phyloP scores from a whole-genome alignment of 2,113 vertebrate genomes.

The Eurystomus gularis region DNA sequence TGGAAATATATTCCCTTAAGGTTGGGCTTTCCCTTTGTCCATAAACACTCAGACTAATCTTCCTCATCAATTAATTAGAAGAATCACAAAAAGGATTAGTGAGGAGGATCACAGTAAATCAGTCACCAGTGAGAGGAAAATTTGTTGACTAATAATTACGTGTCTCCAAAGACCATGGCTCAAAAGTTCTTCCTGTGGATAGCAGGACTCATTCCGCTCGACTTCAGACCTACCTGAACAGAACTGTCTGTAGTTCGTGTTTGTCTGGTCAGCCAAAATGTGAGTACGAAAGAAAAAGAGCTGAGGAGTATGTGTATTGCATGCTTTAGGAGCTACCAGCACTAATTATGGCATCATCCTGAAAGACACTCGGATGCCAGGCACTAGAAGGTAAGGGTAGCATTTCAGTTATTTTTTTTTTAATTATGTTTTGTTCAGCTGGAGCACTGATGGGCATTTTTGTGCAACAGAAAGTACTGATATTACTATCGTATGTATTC shows the following conservation, averaged over 20 bases:
- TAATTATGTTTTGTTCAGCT: not conserved
- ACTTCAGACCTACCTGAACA: not conserved
- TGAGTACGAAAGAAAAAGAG: not conserved
- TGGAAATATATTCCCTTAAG: slow-evolving; percentile 19
- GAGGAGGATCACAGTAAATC: slow-evolving; percentile 6
- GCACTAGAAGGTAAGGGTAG: slow-evolving; percentile 54
- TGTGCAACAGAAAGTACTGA: not conserved
- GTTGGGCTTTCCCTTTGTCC: slow-evolving; percentile 30
- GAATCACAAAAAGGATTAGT: slow-evolving; percentile 27
- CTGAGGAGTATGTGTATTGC: not conserved
- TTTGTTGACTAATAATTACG: slow-evolving; percentile 51
- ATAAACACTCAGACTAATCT: not conserved
- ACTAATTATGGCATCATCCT: not conserved
- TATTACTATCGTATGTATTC: not conserved
- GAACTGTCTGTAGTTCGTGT: rapidly evolving
- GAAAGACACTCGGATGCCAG: not conserved
- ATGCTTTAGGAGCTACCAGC: not conserved
- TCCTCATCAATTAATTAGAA: slow-evolving; percentile 22
- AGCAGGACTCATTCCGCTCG: not conserved
- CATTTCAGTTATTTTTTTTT: not conserved
- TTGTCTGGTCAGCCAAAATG: not conserved
- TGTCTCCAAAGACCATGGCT: not conserved
- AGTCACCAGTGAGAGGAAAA: not conserved
- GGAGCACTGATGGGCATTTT: not conserved
- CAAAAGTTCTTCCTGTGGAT: not conserved